These are phyloP conservation scores for Gonioctena quinquepunctata DNA, from an alignment of 1,140 invertebrate genomes.

Conservation along the genomic window DNA sequence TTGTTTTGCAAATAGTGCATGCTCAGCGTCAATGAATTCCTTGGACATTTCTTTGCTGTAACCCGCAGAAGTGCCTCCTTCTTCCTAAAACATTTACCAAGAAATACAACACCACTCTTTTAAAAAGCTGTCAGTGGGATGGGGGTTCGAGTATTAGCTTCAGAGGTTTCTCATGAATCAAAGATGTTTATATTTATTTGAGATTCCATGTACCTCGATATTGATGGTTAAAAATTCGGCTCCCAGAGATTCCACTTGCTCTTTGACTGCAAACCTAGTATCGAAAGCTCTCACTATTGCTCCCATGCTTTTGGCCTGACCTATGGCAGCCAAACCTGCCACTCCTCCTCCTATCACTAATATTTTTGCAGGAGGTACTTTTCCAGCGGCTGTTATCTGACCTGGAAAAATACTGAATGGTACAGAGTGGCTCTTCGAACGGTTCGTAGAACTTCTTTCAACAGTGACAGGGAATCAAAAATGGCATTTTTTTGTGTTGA, in stretches of 20 bases:
- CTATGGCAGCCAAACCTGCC: conserved; percentile 83
- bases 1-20: conserved; percentile 84
- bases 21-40: conserved; percentile 85
- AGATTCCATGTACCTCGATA: conserved; percentile 62
- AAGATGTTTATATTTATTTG: too few relatives aligned
- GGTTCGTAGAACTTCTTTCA: too few relatives aligned
- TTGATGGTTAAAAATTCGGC: conserved; percentile 83
- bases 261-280: conserved; percentile 82
- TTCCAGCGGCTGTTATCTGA: conserved; percentile 85
- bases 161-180: too few relatives aligned
- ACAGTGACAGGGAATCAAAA: too few relatives aligned
- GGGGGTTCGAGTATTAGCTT: too few relatives aligned
- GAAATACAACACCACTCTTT: too few relatives aligned
- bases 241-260: conserved; percentile 88
- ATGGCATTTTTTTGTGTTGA: too few relatives aligned
- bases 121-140: too few relatives aligned
- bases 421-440: too few relatives aligned
- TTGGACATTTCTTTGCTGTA: conserved; percentile 92
- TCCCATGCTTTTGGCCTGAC: conserved; percentile 86
- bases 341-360: conserved; percentile 88
- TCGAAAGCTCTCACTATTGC: conserved; percentile 88
- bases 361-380: conserved; percentile 84
- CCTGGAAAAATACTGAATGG: conserved; percentile 62
- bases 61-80: conserved; percentile 80
- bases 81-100: conserved; percentile 72